These are phyloP conservation scores for Congeria kusceri DNA, from an alignment of 2,888 invertebrate species.

Conservation along the genomic window DNA sequence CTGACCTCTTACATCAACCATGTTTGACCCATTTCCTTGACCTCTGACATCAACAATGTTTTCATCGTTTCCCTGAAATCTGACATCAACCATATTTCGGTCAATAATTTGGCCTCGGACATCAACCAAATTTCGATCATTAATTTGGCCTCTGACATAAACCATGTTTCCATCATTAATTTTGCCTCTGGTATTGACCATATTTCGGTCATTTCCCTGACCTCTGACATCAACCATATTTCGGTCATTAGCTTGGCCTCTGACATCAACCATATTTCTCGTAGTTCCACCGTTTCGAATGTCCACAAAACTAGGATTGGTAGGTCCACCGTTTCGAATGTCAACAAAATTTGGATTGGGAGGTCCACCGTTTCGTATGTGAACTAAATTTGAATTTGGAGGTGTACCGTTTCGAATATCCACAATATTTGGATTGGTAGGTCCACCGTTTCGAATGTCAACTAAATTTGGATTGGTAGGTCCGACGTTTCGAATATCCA, in stretches of 20 bases:
- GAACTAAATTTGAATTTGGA: slow-evolving; percentile 3
- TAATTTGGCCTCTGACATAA: slow-evolving; percentile 6
- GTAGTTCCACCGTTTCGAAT: slow-evolving; percentile 6
- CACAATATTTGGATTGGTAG: not conserved
- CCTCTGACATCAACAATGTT: slow-evolving; percentile 18
- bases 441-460: slow-evolving; percentile 7
- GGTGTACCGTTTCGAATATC: slow-evolving; percentile 6
- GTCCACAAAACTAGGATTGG: slow-evolving; percentile 11
- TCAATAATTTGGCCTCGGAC: slow-evolving; percentile 5
- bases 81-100: slow-evolving; percentile 18
- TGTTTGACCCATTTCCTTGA: not conserved
- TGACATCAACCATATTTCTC: slow-evolving; percentile 4
- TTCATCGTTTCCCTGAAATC: not conserved
- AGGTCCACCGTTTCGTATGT: not conserved
- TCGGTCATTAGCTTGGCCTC: no score
- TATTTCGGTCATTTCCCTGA: not conserved
- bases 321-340: not conserved
- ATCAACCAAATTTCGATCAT: slow-evolving; percentile 10
- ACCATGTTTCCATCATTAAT: not conserved
- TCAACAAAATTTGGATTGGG: slow-evolving; percentile 15
- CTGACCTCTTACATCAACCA: slow-evolving; percentile 18
- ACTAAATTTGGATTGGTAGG: slow-evolving; percentile 5
- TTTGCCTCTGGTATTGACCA: slow-evolving; percentile 7
- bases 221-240: slow-evolving; percentile 27
- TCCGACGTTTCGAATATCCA: slow-evolving; percentile 6